A percentile compares a stretch with the other conserved stretches of the same genome.
Evolutionary conservation across 2,888 invertebrate species (phyloP).

Genomic region (Lypha dubia): DNA sequence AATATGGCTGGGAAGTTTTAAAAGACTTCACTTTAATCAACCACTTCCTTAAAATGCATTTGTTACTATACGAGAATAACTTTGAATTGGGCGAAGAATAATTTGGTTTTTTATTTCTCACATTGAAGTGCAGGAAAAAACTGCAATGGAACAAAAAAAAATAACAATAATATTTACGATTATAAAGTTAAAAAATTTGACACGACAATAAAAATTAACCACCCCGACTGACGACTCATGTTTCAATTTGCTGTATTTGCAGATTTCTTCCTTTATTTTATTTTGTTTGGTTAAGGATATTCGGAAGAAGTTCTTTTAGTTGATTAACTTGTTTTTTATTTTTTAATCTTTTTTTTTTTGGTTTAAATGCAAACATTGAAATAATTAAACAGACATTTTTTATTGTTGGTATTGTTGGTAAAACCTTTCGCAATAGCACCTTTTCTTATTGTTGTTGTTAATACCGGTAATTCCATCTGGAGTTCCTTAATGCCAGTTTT

Average conservation of each 20-base stretch:
- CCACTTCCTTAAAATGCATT: too few relatives aligned
- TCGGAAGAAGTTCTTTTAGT: constrained; percentile 10
- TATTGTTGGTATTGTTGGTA: neutral
- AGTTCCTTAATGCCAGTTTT: constrained; percentile 45
- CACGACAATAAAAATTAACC: constrained; percentile 36
- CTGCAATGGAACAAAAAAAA: neutral
- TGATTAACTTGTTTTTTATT: constrained; percentile 47
- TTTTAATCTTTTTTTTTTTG: too few relatives aligned
- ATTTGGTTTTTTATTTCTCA: too few relatives aligned
- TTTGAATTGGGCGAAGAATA: too few relatives aligned
- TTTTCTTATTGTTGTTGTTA: constrained; percentile 16
- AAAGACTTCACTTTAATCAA: too few relatives aligned
- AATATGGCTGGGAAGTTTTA: too few relatives aligned
- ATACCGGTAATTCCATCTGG: constrained; percentile 29
- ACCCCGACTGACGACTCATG: constrained; percentile 32
- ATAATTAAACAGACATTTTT: constrained; percentile 18
- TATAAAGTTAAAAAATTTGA: constrained; percentile 32
- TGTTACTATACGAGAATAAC: too few relatives aligned
- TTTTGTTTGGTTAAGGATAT: constrained; percentile 4
- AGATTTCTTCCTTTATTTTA: neutral
- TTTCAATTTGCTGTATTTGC: constrained; percentile 20
- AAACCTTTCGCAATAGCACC: constrained; percentile 27
- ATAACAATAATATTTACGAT: neutral
- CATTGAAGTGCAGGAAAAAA: neutral
- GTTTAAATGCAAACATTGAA: constrained; percentile 25